Evolutionary conservation across 2,113 vertebrate species (phyloP).

Genomic region (Cranoglanis bouderius): DNA sequence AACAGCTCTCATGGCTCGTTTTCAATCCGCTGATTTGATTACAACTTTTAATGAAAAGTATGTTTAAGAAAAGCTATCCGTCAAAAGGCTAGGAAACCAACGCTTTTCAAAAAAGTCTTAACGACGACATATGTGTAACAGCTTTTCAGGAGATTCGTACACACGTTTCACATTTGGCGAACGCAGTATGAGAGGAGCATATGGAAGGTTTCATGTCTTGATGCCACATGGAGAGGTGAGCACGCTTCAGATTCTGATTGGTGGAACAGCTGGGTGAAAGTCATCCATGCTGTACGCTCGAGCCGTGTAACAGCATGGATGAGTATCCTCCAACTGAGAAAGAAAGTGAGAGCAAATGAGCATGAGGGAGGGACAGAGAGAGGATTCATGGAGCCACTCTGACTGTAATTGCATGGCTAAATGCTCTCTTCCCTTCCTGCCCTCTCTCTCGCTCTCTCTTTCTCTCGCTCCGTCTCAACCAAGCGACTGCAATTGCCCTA

Average conservation of each 20-base stretch:
- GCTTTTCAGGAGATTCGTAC: conserved; percentile 29
- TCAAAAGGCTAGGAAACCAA: neutral
- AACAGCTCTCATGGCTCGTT: neutral
- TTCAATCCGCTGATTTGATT: neutral
- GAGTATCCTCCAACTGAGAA: conserved; percentile 25
- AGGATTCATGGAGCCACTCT: conserved; percentile 39
- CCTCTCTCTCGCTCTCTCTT: neutral
- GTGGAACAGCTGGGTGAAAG: conserved; percentile 45
- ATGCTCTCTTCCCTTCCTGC: conserved; percentile 44
- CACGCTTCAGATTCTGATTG: conserved; percentile 48
- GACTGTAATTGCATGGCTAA: conserved; percentile 57
- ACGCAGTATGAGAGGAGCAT: conserved; percentile 32
- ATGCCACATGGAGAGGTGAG: conserved; percentile 53
- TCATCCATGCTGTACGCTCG: conserved; percentile 40
- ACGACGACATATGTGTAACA: conserved; percentile 40
- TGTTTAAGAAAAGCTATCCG: neutral
- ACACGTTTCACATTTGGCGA: conserved; percentile 13
- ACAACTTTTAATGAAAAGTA: neutral
- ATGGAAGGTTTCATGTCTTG: conserved; percentile 49
- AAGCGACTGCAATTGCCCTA: conserved; percentile 53
- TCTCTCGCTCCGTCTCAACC: conserved; percentile 43
- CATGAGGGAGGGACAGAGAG: conserved; percentile 14
- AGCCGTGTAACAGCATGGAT: conserved; percentile 20
- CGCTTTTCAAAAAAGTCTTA: conserved; percentile 16
- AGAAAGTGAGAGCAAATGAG: conserved; percentile 37